These are phyloP conservation scores for Chaenogobius annularis DNA, from an alignment of 2,113 vertebrate genomes.

Conservation along the genomic window DNA sequence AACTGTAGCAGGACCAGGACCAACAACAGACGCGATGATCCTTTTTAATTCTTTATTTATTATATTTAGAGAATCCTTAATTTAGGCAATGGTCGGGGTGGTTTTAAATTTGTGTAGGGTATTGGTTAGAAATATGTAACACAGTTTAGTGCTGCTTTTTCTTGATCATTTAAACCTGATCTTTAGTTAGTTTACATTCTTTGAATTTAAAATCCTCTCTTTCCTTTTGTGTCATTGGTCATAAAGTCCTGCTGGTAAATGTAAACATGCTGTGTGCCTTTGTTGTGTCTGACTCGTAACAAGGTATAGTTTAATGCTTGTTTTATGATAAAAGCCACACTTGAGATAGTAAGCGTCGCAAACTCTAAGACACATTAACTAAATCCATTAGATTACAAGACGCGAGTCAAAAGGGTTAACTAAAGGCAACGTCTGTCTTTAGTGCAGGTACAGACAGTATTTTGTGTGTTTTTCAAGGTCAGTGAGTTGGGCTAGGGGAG, in stretches of 20 bases:
- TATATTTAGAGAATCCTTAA: background rate
- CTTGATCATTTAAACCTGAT: no score
- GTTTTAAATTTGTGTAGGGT: background rate
- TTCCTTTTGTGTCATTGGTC: background rate
- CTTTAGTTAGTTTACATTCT: no score
- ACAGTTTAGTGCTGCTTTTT: no score
- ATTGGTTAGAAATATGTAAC: background rate
- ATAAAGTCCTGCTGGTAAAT: background rate
- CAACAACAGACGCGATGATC: background rate
- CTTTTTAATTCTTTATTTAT: background rate
- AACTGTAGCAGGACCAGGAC: background rate
- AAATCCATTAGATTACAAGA: slow-evolving; percentile 27
- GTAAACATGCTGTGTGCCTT: background rate
- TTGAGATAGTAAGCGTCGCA: slow-evolving; percentile 50
- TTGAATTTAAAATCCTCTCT: background rate
- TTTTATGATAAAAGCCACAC: slow-evolving; percentile 20
- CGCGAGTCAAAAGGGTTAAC: slow-evolving; percentile 19
- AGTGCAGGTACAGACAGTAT: background rate
- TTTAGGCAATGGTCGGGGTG: background rate
- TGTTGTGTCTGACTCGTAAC: slow-evolving; percentile 17
- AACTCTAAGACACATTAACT: slow-evolving; percentile 39
- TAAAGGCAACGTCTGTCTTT: slow-evolving; percentile 8
- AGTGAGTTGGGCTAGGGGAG: background rate
- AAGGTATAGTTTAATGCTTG: slow-evolving; percentile 10
- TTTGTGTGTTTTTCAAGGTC: slow-evolving; percentile 8